phyloP scores from a whole-genome alignment of 2,113 vertebrate species.

The Thymallus thymallus region DNA sequence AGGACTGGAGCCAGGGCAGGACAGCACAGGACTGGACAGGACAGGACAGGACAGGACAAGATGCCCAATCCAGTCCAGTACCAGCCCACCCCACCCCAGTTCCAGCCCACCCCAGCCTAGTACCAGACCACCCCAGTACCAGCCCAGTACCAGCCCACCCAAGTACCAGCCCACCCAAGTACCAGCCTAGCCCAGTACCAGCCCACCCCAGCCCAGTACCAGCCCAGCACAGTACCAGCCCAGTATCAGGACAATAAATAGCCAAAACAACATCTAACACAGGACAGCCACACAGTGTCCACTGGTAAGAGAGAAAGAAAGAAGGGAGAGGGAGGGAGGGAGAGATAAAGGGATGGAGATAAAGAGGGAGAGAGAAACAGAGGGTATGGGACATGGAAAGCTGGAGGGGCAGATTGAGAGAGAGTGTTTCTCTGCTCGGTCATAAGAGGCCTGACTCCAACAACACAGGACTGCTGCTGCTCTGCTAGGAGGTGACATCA shows the following conservation, averaged over 20 bases:
- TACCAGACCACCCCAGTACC: no score
- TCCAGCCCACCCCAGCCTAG: no score
- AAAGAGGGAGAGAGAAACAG: neutral
- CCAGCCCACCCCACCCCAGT: no score
- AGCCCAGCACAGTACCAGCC: no score
- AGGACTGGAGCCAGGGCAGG: neutral
- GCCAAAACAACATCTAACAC: conserved; percentile 11
- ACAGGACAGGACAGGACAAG: no score
- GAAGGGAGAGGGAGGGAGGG: conserved; percentile 1
- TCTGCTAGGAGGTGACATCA: conserved; percentile 16
- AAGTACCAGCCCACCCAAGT: no score
- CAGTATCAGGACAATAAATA: neutral
- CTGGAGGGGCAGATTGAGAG: neutral
- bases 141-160: no score
- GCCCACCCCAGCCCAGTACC: no score
- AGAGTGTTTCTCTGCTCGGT: neutral
- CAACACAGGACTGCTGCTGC: neutral
- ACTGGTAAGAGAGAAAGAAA: neutral
- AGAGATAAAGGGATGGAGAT: conserved; percentile 8
- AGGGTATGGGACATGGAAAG: neutral
- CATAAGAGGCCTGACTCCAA: neutral
- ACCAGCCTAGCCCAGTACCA: no score
- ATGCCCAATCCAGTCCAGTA: no score
- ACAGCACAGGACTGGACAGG: no score
- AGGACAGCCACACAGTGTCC: neutral